Evolutionary conservation across 2,797 vertebrate species (phyloP), one percentile per base, ranked within the genome.

Genomic region (Gymnoscopelus braueri): DNA sequence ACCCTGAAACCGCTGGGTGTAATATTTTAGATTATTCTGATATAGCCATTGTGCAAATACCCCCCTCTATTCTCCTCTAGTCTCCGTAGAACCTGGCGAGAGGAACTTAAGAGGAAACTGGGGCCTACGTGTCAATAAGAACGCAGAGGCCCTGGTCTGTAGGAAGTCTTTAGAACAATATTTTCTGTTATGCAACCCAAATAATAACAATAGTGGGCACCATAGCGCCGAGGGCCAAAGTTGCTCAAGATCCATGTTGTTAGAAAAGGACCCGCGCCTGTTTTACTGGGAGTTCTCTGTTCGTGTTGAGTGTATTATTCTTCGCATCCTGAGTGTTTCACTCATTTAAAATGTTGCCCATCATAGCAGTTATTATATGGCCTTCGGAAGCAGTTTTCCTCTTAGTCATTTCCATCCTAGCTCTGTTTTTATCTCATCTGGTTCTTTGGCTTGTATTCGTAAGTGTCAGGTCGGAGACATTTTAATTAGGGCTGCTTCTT

Each of bases 11-110:
- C 48, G 67, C 44, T 72, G 86, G 86, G 85, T 83, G 82, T 83
- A 87, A 83, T 86, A 68, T 57, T 79, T 57, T 6, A 83, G 84
- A 89, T 90, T 78, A 61, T 11, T 63, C 55, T 6, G 87, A 92
- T 91, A 88, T 53, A 76, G 52, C 86, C 84, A 91, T 92, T 93
- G 89, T 93, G 24, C 83, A 86, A 80, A 86, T 90, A 84, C 75
- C 32, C 78, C 85, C 80, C 32, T 51, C 59, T 23, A 35, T 65
- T 55, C 48, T 59, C 32, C 23, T 66, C 50, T 5, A 29, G 8
- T 23, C 39, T 74, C 72, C n/a, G 61, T 78, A 79, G 79, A 74
- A 69, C 77, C 26, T 55, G 49, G 50, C 12, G 51, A 2, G 52
- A 82, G 69, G 74, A 83, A 79, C 84, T 65, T 44, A 23, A 79